phyloP scores from a whole-genome alignment of 2,797 vertebrate species.

The Onychomys arenicola region DNA sequence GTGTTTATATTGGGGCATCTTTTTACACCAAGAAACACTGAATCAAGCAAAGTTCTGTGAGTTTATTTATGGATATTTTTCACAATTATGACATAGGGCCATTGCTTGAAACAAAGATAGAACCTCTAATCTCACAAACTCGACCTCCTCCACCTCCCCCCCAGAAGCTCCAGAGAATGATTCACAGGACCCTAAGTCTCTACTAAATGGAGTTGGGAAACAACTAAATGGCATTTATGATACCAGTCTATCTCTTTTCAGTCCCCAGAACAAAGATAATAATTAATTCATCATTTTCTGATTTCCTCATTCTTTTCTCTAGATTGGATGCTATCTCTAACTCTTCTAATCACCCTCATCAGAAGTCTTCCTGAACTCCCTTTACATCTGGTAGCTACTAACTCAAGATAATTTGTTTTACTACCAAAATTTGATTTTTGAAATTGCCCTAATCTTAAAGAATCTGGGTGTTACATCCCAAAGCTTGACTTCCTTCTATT shows the following conservation, averaged over 20 bases:
- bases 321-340: not conserved
- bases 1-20: not conserved
- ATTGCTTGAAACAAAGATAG: constrained; percentile 45
- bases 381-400: constrained; percentile 4
- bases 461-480: not conserved
- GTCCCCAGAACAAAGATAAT: not conserved
- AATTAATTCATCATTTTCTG: not conserved
- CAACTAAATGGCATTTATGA: not conserved
- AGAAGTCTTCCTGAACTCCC: not conserved
- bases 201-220: constrained; percentile 42
- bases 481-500: not conserved
- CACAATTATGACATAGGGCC: not conserved
- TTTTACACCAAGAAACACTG: constrained; percentile 5
- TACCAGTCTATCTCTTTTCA: not conserved
- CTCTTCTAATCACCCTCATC: not conserved
- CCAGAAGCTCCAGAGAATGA: not conserved
- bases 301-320: constrained; percentile 8
- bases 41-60: not conserved
- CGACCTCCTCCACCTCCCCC: not conserved
- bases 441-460: not conserved
- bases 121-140: not conserved
- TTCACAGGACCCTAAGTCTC: not conserved
- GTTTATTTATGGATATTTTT: not conserved
- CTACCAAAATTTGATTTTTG: constrained; percentile 1
- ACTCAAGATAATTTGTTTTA: not conserved